Base-by-base conservation (phyloP, 1,140 invertebrate species). In the Calephelis virginiensis region DNA sequence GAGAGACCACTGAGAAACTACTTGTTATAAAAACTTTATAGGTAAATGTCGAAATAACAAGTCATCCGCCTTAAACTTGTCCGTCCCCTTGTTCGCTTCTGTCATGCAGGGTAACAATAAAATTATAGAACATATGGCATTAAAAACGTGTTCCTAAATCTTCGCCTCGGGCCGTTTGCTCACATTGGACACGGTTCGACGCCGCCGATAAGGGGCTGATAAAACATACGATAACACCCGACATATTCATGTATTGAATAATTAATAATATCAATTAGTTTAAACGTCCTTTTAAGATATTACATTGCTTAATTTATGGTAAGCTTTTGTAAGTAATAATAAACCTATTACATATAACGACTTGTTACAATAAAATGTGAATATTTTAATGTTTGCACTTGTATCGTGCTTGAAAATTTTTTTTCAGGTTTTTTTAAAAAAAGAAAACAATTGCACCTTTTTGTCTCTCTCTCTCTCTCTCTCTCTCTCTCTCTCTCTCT, bases 141-240 rank as follows among this genome's bases (percentile, higher is more conserved):
- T 53, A 53, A 38, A 71, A 71, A 71, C 70, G 60, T 68, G 70
- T 71, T 71, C 59, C 17, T 53, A 69, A 69, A 69, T 69, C 63
- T 67, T 71, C 37, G 70, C 70, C 66, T 64, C 56, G 47, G 66
- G 70, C 70, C 60, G 66, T 67, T 71, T 71, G 50, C 56, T 14
- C 65, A 28, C 43, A 47, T 65, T 68, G 63, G 70, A 65, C 63
- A 71, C 61, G 66, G 62, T 71, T 45, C 59, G 63, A 68, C 70
- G 70, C 70, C 66, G n/a, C 68, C 14, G 63, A 64, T 66, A 47
- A 66, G 70, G 69, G 66, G 66, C 67, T 56, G 59, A 50, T 62
- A 62, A 61, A 69, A 65, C 46, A 28, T 53, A 9, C 47, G 61
- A 63, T 63, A 63, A 48, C 45, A 13, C 61, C 28, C 47, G 38